phyloP scores from a whole-genome alignment of 2,113 vertebrate species.

The Corythornis vintsioides region DNA sequence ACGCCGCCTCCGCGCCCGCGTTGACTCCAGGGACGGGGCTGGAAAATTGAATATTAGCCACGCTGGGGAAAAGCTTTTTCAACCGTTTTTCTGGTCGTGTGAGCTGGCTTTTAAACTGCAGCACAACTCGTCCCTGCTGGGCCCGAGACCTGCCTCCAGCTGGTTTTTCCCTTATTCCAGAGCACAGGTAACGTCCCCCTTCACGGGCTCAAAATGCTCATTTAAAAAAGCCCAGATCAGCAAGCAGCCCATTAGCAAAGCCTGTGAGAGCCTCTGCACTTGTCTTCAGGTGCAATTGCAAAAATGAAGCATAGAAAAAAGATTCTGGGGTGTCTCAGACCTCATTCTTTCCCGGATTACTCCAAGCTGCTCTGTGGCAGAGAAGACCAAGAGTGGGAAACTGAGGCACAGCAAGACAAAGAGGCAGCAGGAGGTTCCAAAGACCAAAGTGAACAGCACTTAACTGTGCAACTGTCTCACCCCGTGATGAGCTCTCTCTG shows the following conservation, averaged over 20 bases:
- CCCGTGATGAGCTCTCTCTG: rapidly evolving
- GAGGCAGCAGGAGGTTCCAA: neutral
- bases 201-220: neutral
- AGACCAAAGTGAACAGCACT: neutral
- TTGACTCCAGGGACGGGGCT: neutral
- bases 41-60: neutral
- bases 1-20: neutral
- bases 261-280: neutral
- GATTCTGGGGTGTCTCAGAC: neutral
- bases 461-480: too few species aligned
- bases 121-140: neutral
- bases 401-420: neutral
- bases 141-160: neutral
- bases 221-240: neutral
- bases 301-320: neutral
- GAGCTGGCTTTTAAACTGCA: neutral
- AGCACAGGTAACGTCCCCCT: neutral
- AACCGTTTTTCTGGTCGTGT: neutral
- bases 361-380: neutral
- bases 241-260: neutral
- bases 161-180: neutral
- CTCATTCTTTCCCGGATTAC: neutral
- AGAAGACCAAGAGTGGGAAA: neutral
- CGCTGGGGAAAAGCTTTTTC: neutral
- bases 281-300: neutral